Evolutionary conservation across 2,797 vertebrate species (phyloP).

Genomic region (Gouania willdenowi): DNA sequence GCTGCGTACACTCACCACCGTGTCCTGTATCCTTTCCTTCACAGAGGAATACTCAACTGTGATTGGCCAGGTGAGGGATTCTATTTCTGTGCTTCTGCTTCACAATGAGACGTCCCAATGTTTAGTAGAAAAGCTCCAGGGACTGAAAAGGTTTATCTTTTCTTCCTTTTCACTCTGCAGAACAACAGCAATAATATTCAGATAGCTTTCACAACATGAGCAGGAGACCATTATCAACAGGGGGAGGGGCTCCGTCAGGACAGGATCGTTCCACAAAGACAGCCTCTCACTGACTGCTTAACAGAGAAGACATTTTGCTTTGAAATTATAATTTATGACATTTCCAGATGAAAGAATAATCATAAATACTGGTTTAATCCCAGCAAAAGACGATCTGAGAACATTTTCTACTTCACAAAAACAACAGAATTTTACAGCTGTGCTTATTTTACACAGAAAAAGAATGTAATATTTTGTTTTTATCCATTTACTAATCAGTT

Average conservation of each 20-base stretch:
- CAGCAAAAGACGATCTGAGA: no score
- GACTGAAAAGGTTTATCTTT: no score
- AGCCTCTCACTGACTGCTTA: constrained; percentile 40
- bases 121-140: constrained; percentile 45
- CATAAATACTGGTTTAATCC: no score
- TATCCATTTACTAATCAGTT: no score
- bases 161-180: constrained; percentile 39
- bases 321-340: no score
- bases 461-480: no score
- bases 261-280: constrained; percentile 40
- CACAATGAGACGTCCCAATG: constrained; percentile 37
- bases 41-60: constrained; percentile 46
- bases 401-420: no score
- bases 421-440: no score
- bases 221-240: constrained; percentile 57
- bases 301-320: no score
- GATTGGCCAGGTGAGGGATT: constrained; percentile 50
- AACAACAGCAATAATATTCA: constrained; percentile 59
- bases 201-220: constrained; percentile 67
- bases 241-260: constrained; percentile 40
- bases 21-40: constrained; percentile 41
- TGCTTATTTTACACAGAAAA: no score
- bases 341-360: no score
- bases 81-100: constrained; percentile 18
- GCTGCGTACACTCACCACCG: constrained; percentile 21